Conservation (phyloP, 2,797 vertebrate species). For the Semotilus atromaculatus region DNA sequence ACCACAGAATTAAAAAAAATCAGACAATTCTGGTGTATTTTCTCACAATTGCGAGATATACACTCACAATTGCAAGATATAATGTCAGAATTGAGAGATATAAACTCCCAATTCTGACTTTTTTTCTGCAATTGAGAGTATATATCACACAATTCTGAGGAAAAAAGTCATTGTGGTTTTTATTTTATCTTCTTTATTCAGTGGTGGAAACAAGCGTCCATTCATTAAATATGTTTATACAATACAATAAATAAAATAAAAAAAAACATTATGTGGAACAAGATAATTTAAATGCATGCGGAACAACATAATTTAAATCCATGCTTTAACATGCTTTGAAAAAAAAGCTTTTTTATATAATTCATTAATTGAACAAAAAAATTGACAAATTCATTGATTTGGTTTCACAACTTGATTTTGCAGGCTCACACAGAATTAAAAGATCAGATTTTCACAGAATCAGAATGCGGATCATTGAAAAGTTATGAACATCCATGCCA, state of each 20-base stretch:
- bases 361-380: background rate
- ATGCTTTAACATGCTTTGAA: conserved; percentile 8
- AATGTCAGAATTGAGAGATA: background rate
- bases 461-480: background rate
- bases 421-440: background rate
- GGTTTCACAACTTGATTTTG: background rate
- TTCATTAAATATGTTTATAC: background rate
- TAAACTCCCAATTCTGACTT: too few species aligned
- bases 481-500: background rate
- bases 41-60: background rate
- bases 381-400: background rate
- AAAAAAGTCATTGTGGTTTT: background rate
- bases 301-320: background rate
- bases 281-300: background rate
- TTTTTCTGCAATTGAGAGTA: too few species aligned
- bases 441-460: background rate
- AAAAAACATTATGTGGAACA: background rate
- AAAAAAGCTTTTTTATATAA: background rate
- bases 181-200: too few species aligned
- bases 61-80: too few species aligned
- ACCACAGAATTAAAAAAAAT: background rate
- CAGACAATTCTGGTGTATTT: too few species aligned
- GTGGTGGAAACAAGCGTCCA: background rate
- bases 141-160: background rate
- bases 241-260: background rate